Conservation (phyloP, 2,113 vertebrate genomes). For the Charadrius vociferus region DNA sequence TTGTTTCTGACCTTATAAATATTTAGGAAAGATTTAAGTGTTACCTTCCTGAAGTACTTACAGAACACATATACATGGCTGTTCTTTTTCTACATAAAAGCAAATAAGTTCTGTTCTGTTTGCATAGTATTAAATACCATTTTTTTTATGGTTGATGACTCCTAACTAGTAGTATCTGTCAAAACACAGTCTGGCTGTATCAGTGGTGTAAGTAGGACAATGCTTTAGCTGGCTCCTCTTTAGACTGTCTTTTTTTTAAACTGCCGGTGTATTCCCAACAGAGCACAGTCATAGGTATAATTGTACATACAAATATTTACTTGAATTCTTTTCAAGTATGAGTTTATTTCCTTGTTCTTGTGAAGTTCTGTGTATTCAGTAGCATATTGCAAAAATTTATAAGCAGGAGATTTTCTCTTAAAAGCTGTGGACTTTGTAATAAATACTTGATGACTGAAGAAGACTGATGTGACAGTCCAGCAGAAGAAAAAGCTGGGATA, state of each 20-base stretch:
- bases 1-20: not conserved
- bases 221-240: not conserved
- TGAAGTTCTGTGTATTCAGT: not conserved
- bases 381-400: not conserved
- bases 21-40: not conserved
- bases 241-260: not conserved
- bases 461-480: not conserved
- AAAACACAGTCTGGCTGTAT: not conserved
- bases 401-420: not conserved
- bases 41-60: not conserved
- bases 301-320: not conserved
- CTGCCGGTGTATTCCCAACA: not conserved
- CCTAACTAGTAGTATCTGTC: not conserved
- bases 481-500: not conserved
- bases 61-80: not conserved
- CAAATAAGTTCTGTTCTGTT: not conserved
- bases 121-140: not conserved
- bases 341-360: not conserved
- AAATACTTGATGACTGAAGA: not conserved
- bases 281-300: not conserved
- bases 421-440: not conserved
- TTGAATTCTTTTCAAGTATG: not conserved
- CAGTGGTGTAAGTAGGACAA: not conserved
- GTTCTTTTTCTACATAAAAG: not conserved
- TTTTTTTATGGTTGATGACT: not conserved